phyloP scores from a whole-genome alignment of 2,888 invertebrate genomes.

The Eristalis intricaria region DNA sequence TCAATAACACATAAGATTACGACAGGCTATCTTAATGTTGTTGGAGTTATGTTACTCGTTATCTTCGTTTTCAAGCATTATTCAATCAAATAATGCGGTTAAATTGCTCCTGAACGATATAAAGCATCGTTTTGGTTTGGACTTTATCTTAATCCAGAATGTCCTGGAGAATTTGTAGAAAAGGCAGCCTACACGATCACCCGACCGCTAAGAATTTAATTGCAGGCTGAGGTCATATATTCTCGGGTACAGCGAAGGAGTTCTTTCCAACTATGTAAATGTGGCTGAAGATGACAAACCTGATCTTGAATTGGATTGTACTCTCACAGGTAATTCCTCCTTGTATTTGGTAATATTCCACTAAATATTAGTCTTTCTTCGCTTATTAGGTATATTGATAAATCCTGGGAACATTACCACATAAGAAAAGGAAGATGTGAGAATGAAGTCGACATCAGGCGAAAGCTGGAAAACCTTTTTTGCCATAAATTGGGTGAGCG shows the following conservation, averaged over 20 bases:
- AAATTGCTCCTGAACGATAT: slow-evolving; percentile 28
- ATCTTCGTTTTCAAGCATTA: slow-evolving; percentile 44
- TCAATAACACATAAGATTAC: too few relatives aligned
- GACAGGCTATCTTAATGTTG: too few relatives aligned
- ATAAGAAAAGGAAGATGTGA: too few relatives aligned
- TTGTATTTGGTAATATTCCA: not conserved
- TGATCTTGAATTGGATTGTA: slow-evolving; percentile 5
- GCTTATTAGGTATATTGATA: too few relatives aligned
- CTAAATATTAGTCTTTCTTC: not conserved
- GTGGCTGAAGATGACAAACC: slow-evolving; percentile 28
- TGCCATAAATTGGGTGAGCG: too few relatives aligned
- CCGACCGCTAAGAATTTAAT: slow-evolving; percentile 18
- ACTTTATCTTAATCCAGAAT: slow-evolving; percentile 58
- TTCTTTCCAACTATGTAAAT: slow-evolving; percentile 28
- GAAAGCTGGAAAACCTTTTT: too few relatives aligned
- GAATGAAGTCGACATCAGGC: too few relatives aligned
- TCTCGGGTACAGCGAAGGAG: slow-evolving; percentile 34
- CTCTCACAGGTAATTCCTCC: slow-evolving; percentile 29
- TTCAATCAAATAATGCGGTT: slow-evolving; percentile 48
- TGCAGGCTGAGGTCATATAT: slow-evolving; percentile 31
- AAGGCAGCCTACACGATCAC: too few relatives aligned
- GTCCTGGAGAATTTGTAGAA: slow-evolving; percentile 49
- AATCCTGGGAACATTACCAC: too few relatives aligned
- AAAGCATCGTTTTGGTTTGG: not conserved
- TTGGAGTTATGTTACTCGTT: too few relatives aligned